Conservation (phyloP, 1,140 invertebrate genomes). For the Aculops lycopersici region DNA sequence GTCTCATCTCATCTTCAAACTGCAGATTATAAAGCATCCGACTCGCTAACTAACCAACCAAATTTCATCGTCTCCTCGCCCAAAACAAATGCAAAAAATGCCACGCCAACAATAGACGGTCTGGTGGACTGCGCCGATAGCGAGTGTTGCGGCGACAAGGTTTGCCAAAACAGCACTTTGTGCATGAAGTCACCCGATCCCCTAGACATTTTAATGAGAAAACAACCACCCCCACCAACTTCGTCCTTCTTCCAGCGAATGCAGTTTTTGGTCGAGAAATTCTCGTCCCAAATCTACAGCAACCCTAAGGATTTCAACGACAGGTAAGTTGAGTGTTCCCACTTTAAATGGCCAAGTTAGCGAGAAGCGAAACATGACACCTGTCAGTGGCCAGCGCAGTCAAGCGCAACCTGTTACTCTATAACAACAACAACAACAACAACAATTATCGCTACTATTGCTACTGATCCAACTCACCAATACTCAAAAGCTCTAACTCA, state of each 20-base stretch:
- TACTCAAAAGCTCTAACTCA: not conserved
- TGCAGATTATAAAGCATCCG: not conserved
- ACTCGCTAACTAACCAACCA: not conserved
- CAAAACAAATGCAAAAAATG: not conserved
- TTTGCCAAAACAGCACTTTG: slow-evolving; percentile 60
- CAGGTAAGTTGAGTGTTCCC: slow-evolving; percentile 35
- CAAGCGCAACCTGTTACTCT: no score
- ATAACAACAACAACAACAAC: no score
- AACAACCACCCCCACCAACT: slow-evolving; percentile 74
- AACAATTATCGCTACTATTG: no score
- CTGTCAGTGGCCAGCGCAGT: no score
- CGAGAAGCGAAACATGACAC: no score
- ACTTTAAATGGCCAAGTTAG: no score
- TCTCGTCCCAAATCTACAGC: slow-evolving; percentile 87
- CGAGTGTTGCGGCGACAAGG: slow-evolving; percentile 43
- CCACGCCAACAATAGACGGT: slow-evolving; percentile 36
- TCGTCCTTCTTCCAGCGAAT: slow-evolving; percentile 90
- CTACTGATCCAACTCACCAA: not conserved
- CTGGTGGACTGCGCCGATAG: slow-evolving; percentile 88
- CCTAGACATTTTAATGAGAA: slow-evolving; percentile 63
- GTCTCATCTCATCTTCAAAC: not conserved
- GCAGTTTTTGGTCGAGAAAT: slow-evolving; percentile 90
- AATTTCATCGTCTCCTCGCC: slow-evolving; percentile 5
- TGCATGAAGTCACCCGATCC: slow-evolving; percentile 77
- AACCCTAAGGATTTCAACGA: slow-evolving; percentile 86